phyloP scores from a whole-genome alignment of 2,113 vertebrate genomes.

The Gasterosteus aculeatus region DNA sequence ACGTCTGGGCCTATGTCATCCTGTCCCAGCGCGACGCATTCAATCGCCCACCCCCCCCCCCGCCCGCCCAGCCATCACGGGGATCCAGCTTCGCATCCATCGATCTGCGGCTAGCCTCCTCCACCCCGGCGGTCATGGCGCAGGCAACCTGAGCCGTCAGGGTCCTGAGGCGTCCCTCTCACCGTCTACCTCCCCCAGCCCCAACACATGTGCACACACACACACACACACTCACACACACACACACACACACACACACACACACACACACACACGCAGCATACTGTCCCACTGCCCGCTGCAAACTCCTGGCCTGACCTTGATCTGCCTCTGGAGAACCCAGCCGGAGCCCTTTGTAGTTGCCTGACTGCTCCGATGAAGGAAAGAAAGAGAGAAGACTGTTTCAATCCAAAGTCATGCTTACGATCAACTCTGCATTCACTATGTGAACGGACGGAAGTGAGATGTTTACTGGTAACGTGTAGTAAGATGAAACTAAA shows the following conservation, averaged over 20 bases:
- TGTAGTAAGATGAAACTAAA: background rate
- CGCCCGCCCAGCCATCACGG: constrained; percentile 57
- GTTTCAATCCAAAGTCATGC: constrained; percentile 38
- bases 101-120: constrained; percentile 85
- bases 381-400: constrained; percentile 29
- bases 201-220: background rate
- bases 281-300: constrained; percentile 52
- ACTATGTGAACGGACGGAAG: background rate
- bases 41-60: constrained; percentile 62
- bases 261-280: constrained; percentile 30
- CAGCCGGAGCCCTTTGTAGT: constrained; percentile 48
- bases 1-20: constrained; percentile 82
- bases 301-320: constrained; percentile 77
- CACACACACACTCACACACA: constrained; percentile 22
- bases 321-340: constrained; percentile 70
- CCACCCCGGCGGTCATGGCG: constrained; percentile 71
- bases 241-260: constrained; percentile 39
- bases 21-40: constrained; percentile 79
- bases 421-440: constrained; percentile 11
- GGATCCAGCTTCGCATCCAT: constrained; percentile 76
- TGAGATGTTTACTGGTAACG: background rate
- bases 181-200: constrained; percentile 70
- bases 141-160: constrained; percentile 81
- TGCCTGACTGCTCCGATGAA: constrained; percentile 30
- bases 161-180: constrained; percentile 80